These are phyloP conservation scores for Pteronotus mesoamericanus DNA, from an alignment of 2,797 vertebrate species.

Conservation along the genomic window DNA sequence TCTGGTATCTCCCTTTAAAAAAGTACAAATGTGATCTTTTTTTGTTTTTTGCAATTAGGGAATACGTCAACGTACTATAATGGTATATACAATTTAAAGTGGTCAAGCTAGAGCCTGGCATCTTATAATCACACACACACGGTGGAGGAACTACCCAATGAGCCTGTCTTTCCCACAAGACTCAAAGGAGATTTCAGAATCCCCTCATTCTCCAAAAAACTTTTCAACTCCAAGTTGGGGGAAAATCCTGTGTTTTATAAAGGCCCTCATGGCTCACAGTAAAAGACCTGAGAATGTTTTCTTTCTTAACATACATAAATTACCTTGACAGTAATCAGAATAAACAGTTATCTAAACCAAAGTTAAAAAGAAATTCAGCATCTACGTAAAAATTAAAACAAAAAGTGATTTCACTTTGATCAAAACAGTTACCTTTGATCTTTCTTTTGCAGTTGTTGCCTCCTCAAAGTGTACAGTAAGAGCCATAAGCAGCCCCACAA, in stretches of 20 bases:
- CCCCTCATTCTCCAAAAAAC: slow-evolving; percentile 24
- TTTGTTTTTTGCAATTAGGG: not conserved
- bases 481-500: slow-evolving; percentile 92
- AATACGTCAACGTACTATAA: not conserved
- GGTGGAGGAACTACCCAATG: not conserved
- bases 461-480: slow-evolving; percentile 88
- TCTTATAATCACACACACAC: not conserved
- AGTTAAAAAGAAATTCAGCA: slow-evolving; percentile 52
- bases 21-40: not conserved
- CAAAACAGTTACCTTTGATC: slow-evolving; percentile 90
- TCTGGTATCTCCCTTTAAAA: not conserved
- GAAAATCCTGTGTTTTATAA: not conserved
- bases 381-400: slow-evolving; percentile 1
- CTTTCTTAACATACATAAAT: not conserved
- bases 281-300: not conserved
- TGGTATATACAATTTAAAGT: not conserved
- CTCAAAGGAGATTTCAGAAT: not conserved
- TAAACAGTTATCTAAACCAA: slow-evolving; percentile 31
- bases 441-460: slow-evolving; percentile 85
- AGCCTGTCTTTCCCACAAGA: not conserved
- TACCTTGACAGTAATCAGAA: slow-evolving; percentile 28
- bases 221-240: not conserved
- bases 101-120: not conserved
- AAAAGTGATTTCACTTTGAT: slow-evolving; percentile 65
- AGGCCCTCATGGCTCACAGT: not conserved